A percentile compares a stretch with the other conserved stretches of the same genome.
Conservation (phyloP, 2,113 vertebrate genomes). For the Potamarius usumacintae region DNA sequence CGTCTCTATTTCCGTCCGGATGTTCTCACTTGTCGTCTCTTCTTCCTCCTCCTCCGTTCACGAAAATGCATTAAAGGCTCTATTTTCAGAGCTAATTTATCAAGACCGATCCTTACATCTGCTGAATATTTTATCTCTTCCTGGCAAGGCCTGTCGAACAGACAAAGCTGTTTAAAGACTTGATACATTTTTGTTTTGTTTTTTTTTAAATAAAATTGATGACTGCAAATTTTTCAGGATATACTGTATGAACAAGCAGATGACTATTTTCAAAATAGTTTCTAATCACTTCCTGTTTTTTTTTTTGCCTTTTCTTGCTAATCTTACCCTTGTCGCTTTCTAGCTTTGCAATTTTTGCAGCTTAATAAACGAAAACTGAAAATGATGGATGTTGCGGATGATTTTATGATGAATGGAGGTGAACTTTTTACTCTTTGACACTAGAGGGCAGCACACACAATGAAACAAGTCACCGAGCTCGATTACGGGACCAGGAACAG, state of each 20-base stretch:
- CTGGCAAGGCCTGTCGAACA: not conserved
- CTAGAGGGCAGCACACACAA: slow-evolving; percentile 35
- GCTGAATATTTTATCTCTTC: slow-evolving; percentile 51
- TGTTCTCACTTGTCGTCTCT: slow-evolving; percentile 29
- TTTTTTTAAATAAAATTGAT: not conserved
- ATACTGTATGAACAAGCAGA: not conserved
- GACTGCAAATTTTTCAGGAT: not conserved
- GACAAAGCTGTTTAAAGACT: not conserved
- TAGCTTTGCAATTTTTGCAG: not conserved
- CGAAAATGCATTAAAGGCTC: slow-evolving; percentile 48
- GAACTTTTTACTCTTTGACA: not conserved
- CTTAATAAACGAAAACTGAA: slow-evolving; percentile 18
- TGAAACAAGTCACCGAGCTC: not conserved
- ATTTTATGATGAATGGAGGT: not conserved
- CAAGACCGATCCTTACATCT: slow-evolving; percentile 34
- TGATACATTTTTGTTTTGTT: not conserved
- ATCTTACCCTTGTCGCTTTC: not conserved
- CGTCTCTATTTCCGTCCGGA: slow-evolving; percentile 45
- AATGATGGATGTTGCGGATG: not conserved
- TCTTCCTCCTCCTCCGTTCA: slow-evolving; percentile 31
- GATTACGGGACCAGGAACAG: not conserved
- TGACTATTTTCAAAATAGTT: not conserved
- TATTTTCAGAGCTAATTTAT: slow-evolving; percentile 53
- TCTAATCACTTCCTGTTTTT: not conserved
- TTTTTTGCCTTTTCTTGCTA: not conserved